Conservation (phyloP, 2,113 vertebrate genomes). For the Phoxinus phoxinus region DNA sequence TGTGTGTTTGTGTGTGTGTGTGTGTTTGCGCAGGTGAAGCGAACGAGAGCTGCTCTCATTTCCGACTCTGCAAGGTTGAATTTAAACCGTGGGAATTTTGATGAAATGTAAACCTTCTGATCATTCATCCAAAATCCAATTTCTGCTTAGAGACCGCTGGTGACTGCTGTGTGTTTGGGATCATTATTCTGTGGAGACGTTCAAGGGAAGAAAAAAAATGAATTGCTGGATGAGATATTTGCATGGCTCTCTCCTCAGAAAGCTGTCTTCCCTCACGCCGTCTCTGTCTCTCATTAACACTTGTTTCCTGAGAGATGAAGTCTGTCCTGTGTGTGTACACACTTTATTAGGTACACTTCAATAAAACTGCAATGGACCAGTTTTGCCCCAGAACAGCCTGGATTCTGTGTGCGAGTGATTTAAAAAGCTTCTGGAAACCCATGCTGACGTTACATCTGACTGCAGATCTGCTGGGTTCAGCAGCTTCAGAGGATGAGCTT, state of each 20-base stretch:
- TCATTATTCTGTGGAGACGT: constrained; percentile 57
- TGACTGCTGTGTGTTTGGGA: constrained; percentile 48
- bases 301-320: constrained; percentile 6
- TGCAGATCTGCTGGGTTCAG: neutral
- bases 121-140: constrained; percentile 61
- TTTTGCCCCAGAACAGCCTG: neutral
- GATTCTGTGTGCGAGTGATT: no score
- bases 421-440: neutral
- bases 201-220: constrained; percentile 43
- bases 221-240: constrained; percentile 47
- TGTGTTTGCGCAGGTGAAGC: neutral
- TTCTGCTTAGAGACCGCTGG: constrained; percentile 44
- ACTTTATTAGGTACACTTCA: neutral
- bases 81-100: constrained; percentile 43
- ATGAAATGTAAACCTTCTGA: constrained; percentile 54
- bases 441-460: neutral
- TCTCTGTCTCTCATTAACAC: neutral
- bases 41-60: neutral
- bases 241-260: constrained; percentile 23
- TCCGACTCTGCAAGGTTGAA: neutral
- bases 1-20: no score
- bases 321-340: constrained; percentile 4
- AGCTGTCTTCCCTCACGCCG: neutral
- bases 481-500: neutral
- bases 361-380: neutral